Conservation (phyloP, 2,797 vertebrate species). For the Cephalopachus bancanus region DNA sequence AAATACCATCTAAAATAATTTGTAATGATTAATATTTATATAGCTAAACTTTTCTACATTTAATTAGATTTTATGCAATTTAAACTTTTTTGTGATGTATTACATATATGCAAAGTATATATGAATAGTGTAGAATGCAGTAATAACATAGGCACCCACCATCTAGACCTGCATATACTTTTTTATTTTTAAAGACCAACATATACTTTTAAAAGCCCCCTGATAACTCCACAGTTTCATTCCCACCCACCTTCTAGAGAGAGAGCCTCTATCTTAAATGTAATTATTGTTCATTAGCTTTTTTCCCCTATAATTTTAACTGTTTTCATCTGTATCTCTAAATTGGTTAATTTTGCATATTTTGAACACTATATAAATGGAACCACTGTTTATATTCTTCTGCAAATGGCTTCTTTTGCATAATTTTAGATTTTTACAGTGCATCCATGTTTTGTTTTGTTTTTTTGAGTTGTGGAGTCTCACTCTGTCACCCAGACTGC, state of each 20-base stretch:
- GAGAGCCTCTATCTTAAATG: neutral
- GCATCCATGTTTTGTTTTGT: neutral
- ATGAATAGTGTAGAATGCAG: slow-evolving; percentile 34
- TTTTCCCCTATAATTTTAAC: neutral
- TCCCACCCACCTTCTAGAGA: neutral
- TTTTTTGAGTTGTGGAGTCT: no score
- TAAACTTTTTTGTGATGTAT: slow-evolving; percentile 16
- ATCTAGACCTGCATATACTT: slow-evolving; percentile 4
- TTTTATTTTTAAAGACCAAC: neutral
- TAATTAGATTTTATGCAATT: slow-evolving; percentile 17
- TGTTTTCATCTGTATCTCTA: neutral
- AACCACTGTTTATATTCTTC: neutral
- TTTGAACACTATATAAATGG: slow-evolving; percentile 26
- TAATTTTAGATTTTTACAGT: slow-evolving; percentile 31
- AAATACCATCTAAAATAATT: slow-evolving; percentile 3
- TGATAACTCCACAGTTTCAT: neutral
- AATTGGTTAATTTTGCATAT: slow-evolving; percentile 44
- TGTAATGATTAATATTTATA: neutral
- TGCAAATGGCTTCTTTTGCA: slow-evolving; percentile 39
- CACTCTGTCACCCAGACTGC: no score
- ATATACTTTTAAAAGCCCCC: neutral
- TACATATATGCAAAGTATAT: neutral
- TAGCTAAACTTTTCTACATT: neutral
- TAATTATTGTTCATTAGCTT: neutral
- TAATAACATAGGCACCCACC: neutral